Evolutionary conservation across 2,113 vertebrate species (phyloP).

Genomic region (Thomomys bottae): DNA sequence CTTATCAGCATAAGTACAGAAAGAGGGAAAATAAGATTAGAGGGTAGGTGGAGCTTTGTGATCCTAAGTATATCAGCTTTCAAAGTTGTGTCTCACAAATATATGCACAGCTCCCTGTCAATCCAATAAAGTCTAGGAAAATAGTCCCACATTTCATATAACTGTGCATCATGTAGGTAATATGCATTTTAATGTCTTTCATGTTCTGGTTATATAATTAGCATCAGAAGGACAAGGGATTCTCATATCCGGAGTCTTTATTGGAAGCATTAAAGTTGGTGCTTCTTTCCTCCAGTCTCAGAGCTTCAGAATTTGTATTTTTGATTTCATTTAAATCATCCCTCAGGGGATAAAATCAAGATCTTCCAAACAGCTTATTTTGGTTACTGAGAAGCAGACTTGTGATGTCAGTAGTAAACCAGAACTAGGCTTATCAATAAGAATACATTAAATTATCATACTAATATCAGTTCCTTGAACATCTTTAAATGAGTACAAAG

Average conservation of each 20-base stretch:
- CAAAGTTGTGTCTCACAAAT: neutral
- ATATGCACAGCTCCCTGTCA: neutral
- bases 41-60: neutral
- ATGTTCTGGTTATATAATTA: neutral
- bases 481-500: neutral
- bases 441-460: neutral
- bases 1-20: neutral
- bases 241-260: neutral
- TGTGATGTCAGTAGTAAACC: neutral
- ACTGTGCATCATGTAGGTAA: neutral
- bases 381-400: conserved; percentile 12
- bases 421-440: neutral
- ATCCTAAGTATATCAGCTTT: neutral
- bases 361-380: neutral
- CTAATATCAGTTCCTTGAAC: neutral
- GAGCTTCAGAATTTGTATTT: neutral
- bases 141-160: neutral
- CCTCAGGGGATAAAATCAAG: neutral
- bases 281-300: neutral
- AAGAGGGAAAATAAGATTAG: neutral
- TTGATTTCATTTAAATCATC: neutral
- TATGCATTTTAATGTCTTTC: neutral
- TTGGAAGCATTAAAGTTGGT: neutral
- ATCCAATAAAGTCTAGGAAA: neutral
- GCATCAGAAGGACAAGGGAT: neutral